Evolutionary conservation across 1,140 invertebrate genomes (phyloP), one percentile per base, ranked within the genome.

Genomic region (Cydia amplana): DNA sequence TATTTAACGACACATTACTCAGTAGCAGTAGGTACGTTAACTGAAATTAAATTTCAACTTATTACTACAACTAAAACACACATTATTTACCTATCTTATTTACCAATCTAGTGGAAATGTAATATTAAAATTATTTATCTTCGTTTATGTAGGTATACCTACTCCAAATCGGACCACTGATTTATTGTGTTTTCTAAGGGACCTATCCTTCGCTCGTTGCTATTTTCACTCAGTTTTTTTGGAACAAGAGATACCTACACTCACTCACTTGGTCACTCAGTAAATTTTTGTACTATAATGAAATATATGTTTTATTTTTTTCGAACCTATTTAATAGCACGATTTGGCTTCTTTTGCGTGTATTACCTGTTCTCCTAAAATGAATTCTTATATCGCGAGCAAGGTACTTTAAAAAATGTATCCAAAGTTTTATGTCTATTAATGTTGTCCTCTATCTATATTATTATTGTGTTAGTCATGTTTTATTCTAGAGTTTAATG

Each of bases 151-250:
- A 46, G 43, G 43, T 46, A 16, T 60, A 60, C 32, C 43, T 2
- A 43, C 43, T 0, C 5, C 32, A 72, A n/a, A 64, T 49, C 46
- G 75, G 79, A 76, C 75, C 75, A 78, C n/a, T 70, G 16, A 23
- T 36, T 70, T 70, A 70, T 20, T 65, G 51, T 76, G 49, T 79
- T 40, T 77, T 72, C 43, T 49, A 79, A 74, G 78, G 78, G 78
- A 81, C 80, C 78, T 65, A 67, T 74, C 40, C 43, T 46, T 46
- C 43, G 43, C 43, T 46, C 43, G 43, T 46, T 46, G 43, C 43
- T 46, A 46, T 14, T 46, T 46, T 16, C 7, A 40, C 9, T 40
- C 4, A 40, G 36, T 40, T 46, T 10, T 3, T 46, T 16, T 46
- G 12, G 0, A 7, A 14, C 43, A 10, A 43, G 14, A 46, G 14